Evolutionary conservation across 2,113 vertebrate genomes (phyloP).

Genomic region (Microcebus ravelobensis): DNA sequence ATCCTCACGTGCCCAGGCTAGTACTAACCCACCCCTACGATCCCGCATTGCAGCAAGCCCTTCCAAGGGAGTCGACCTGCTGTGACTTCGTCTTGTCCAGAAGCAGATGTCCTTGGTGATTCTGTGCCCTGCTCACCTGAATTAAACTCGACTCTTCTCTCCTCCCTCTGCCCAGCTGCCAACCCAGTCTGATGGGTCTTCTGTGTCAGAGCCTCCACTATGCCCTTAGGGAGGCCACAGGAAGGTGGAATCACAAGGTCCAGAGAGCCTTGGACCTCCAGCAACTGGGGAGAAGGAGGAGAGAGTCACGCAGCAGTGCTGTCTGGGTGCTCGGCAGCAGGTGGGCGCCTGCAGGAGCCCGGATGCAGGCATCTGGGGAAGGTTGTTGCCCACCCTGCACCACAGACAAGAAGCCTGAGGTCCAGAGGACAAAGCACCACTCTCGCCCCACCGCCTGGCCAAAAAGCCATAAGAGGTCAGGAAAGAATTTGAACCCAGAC

Average conservation of each 20-base stretch:
- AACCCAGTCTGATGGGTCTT: not conserved
- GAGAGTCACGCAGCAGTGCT: rapidly evolving
- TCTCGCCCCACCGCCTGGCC: not conserved
- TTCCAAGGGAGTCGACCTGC: too few species aligned
- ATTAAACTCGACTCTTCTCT: not conserved
- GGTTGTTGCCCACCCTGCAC: too few species aligned
- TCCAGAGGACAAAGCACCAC: not conserved
- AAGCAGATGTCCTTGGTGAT: not conserved
- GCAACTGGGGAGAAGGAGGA: not conserved
- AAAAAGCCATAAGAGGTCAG: not conserved
- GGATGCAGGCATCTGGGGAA: not conserved
- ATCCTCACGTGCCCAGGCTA: too few species aligned
- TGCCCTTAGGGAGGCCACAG: not conserved
- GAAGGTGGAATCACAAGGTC: not conserved
- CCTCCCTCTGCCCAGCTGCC: not conserved
- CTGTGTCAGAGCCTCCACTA: not conserved
- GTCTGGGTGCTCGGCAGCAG: not conserved
- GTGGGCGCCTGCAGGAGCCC: not conserved
- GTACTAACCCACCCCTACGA: too few species aligned
- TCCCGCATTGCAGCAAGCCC: too few species aligned
- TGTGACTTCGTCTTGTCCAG: not conserved
- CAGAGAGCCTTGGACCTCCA: not conserved
- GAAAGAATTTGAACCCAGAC: not conserved
- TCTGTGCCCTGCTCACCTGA: not conserved
- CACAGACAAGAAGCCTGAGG: not conserved